Percentiles rank a stretch among this genome's conserved stretches.
Conservation (phyloP, 2,888 invertebrate species). For the Rhingia rostrata region DNA sequence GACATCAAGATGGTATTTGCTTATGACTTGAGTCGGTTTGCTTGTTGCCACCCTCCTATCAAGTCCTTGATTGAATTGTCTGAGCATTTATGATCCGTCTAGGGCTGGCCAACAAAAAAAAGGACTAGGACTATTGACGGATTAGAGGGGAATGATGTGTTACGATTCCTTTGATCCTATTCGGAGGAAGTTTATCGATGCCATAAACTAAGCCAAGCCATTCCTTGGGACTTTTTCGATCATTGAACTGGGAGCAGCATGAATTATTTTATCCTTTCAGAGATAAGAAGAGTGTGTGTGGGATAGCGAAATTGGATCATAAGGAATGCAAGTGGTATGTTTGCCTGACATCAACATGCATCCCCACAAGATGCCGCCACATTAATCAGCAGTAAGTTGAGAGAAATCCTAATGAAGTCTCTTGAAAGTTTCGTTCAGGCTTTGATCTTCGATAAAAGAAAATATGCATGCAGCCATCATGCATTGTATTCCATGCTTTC, state of each 20-base stretch:
- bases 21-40: not conserved
- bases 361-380: slow-evolving; percentile 8
- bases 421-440: slow-evolving; percentile 18
- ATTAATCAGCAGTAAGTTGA: slow-evolving; percentile 46
- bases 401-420: slow-evolving; percentile 44
- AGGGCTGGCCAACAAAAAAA: not conserved
- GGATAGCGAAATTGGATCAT: slow-evolving; percentile 13
- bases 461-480: slow-evolving; percentile 7
- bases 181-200: not conserved
- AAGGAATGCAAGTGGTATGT: slow-evolving; percentile 7
- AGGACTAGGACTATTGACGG: slow-evolving; percentile 14
- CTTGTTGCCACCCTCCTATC: slow-evolving; percentile 5
- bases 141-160: slow-evolving; percentile 8
- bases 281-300: not conserved
- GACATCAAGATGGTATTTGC: not conserved
- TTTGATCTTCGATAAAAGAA: slow-evolving; percentile 29
- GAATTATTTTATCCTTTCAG: not conserved
- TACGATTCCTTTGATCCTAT: slow-evolving; percentile 30
- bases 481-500: slow-evolving; percentile 14
- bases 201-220: not conserved
- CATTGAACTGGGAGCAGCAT: slow-evolving; percentile 3
- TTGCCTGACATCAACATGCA: slow-evolving; percentile 15
- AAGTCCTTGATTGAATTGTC: slow-evolving; percentile 21
- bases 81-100: slow-evolving; percentile 9
- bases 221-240: slow-evolving; percentile 2